A percentile compares a stretch with the other conserved stretches of the same genome.
phyloP scores from a whole-genome alignment of 1,140 invertebrate genomes.

The Eurytemora carolleeae region DNA sequence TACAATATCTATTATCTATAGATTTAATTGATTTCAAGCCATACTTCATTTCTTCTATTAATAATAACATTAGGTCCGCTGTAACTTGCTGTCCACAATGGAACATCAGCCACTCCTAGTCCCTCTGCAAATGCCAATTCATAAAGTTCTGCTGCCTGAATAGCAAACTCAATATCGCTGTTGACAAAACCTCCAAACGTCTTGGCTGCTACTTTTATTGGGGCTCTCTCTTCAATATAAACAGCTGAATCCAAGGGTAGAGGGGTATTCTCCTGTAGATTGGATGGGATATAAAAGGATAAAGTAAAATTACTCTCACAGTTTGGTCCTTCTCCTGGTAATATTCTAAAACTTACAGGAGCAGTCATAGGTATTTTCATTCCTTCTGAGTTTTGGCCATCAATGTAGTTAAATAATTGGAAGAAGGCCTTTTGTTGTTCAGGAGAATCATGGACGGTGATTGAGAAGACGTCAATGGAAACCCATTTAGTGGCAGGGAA shows the following conservation, averaged over 20 bases:
- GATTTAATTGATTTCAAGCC: too few relatives aligned
- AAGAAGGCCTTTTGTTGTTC: neutral
- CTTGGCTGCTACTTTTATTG: neutral
- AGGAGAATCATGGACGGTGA: neutral
- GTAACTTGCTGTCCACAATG: neutral
- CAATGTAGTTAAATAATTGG: neutral
- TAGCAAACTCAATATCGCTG: neutral
- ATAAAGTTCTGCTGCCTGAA: neutral
- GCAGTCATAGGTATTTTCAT: neutral
- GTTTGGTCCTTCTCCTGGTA: neutral
- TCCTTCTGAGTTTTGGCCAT: neutral
- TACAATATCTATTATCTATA: too few relatives aligned
- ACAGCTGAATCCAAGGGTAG: neutral
- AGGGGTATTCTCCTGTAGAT: neutral
- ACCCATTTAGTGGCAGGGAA: neutral
- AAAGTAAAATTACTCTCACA: neutral
- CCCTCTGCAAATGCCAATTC: neutral
- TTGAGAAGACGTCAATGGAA: neutral
- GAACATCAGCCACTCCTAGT: neutral
- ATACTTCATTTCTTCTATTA: too few relatives aligned
- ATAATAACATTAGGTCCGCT: neutral
- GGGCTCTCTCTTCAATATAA: neutral
- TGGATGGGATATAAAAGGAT: neutral
- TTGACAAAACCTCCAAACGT: neutral
- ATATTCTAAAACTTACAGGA: neutral